Evolutionary conservation across 2,888 invertebrate species (phyloP), one percentile per base, ranked within the genome.

Genomic region (Platycnemis pennipes): DNA sequence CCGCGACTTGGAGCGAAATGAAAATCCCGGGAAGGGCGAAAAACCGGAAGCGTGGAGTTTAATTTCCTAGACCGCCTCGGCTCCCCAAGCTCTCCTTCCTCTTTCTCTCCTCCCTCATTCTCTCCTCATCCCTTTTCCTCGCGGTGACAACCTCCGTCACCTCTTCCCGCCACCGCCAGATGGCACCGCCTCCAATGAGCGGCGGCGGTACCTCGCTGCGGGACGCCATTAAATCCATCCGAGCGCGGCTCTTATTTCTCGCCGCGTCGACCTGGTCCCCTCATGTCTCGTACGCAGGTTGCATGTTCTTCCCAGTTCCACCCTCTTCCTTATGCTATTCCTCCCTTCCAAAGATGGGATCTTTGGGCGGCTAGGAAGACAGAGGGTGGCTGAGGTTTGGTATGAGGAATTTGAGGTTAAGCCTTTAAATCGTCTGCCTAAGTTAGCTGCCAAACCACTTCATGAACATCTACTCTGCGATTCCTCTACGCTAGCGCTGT

Each of bases 171-270:
- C 91, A 45, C 44, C 91, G 63, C 69, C 63, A 91, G 91, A 91
- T 91, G 91, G 69, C 91, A 69, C 63, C 56, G 91, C 63, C 45
- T 42, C 44, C 91, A 42, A 91, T n/a, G 31, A 88, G 63, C 26
- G 91, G 91, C 63, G 63, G 91, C 44, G 31, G n/a, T 63, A 37
- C 77, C 42, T 91, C n/a, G 63, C 63, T n/a, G 26, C 26, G 91
- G 44, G 63, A 91, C 63, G 91, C 91, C 44, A 91, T 91, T 91
- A 91, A 91, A 91, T 56, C 44, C 91, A 91, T 63, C 63, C 44
- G 56, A 63, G 63, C 89, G 56, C 89, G 44, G 63, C n/a, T 44
- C 63, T 63, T 91, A 77, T 77, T 77, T 77, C 77, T 91, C 63
- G n/a, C 89, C 89, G 16, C 53, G 19, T 91, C 87, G 45, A 77